phyloP scores from a whole-genome alignment of 2,797 vertebrate genomes.

The Neoniphon sammara region DNA sequence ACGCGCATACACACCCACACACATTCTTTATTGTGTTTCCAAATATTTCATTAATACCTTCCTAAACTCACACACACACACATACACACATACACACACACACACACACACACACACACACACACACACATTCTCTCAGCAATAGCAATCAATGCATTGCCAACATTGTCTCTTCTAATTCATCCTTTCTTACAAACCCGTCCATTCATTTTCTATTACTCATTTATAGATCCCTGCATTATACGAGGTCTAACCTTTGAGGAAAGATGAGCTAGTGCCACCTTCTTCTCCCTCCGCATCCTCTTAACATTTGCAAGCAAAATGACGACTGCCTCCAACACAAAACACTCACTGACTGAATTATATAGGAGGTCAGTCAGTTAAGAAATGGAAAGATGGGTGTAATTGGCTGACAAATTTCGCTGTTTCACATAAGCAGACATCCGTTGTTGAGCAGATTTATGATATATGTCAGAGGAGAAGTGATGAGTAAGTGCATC shows the following conservation, averaged over 20 bases:
- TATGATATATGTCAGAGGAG: conserved; percentile 38
- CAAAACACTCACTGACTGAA: conserved; percentile 7
- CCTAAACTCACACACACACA: too few species aligned
- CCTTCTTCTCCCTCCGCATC: conserved; percentile 3
- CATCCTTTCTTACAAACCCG: background rate
- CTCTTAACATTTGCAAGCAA: conserved; percentile 3
- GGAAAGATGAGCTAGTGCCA: background rate
- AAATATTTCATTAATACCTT: too few species aligned
- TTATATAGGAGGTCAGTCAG: background rate
- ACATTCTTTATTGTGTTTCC: too few species aligned
- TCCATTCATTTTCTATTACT: background rate
- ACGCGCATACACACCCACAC: too few species aligned
- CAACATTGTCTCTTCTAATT: background rate
- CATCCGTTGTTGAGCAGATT: conserved; percentile 39
- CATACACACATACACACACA: background rate
- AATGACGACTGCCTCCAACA: background rate
- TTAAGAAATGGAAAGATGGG: conserved; percentile 18
- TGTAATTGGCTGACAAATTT: background rate
- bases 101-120: too few species aligned
- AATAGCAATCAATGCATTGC: conserved; percentile 9
- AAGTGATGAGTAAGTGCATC: conserved; percentile 62
- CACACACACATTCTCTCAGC: background rate
- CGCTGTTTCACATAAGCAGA: conserved; percentile 3
- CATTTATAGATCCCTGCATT: background rate
- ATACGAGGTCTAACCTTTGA: background rate